These are phyloP conservation scores for Gallinago media DNA, from an alignment of 2,113 vertebrate species.

Conservation along the genomic window DNA sequence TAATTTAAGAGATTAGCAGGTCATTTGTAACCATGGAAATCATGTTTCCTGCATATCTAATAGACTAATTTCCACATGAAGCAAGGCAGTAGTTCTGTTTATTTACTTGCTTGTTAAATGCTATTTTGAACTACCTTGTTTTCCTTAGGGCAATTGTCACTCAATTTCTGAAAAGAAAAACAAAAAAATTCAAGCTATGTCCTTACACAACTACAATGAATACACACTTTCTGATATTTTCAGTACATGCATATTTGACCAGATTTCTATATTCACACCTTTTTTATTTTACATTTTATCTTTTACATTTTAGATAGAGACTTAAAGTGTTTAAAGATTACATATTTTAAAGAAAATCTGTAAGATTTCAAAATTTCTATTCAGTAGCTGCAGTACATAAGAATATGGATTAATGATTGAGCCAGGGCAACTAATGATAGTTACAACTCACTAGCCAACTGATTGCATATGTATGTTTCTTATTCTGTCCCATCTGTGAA, in stretches of 20 bases:
- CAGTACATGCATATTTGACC: neutral
- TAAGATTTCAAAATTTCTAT: neutral
- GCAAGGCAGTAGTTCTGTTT: constrained; percentile 60
- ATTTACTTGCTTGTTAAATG: constrained; percentile 69
- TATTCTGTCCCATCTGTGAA: neutral
- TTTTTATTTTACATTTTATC: neutral
- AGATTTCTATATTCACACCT: neutral
- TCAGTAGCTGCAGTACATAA: neutral
- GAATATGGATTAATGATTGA: neutral
- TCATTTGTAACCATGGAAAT: constrained; percentile 79
- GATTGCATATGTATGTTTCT: neutral
- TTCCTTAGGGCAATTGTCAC: constrained; percentile 54
- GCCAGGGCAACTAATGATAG: neutral
- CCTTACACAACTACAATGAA: neutral
- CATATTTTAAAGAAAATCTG: neutral
- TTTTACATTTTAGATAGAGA: neutral
- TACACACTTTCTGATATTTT: neutral
- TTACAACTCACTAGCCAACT: neutral
- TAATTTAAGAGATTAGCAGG: constrained; percentile 74
- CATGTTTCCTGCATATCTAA: constrained; percentile 64
- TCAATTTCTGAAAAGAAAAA: constrained; percentile 28
- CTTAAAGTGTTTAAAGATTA: neutral
- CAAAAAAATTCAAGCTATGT: neutral
- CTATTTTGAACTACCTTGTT: constrained; percentile 68
- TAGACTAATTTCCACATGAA: constrained; percentile 73